phyloP scores from a whole-genome alignment of 2,888 invertebrate species.

The Anarsia innoxiella region DNA sequence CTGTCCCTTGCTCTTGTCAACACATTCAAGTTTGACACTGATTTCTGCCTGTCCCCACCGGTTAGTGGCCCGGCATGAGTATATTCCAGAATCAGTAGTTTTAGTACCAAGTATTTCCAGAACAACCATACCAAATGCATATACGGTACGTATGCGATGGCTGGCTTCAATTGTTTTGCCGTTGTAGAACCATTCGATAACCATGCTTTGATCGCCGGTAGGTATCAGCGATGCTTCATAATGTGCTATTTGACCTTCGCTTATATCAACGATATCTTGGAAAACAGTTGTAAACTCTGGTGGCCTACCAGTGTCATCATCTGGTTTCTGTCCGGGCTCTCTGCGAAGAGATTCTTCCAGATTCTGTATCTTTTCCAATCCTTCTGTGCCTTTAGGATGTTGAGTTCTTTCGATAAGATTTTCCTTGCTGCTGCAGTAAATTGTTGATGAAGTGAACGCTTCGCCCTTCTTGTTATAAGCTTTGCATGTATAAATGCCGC shows the following conservation, averaged over 20 bases:
- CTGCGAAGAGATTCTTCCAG: conserved; percentile 89
- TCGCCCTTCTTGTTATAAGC: conserved; percentile 92
- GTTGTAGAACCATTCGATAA: conserved; percentile 97
- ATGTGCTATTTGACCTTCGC: conserved; percentile 97
- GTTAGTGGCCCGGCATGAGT: conserved; percentile 92
- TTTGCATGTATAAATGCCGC: conserved; percentile 94
- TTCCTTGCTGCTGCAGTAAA: conserved; percentile 88
- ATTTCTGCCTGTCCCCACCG: conserved; percentile 92
- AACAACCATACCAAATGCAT: conserved; percentile 98
- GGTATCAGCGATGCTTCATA: conserved; percentile 98
- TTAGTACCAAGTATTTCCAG: conserved; percentile 96
- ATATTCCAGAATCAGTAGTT: conserved; percentile 92
- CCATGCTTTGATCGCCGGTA: conserved; percentile 94
- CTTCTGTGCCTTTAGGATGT: conserved; percentile 96
- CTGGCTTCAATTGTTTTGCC: conserved; percentile 91
- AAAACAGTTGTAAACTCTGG: conserved; percentile 93
- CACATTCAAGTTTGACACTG: conserved; percentile 86
- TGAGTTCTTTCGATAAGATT: conserved; percentile 91
- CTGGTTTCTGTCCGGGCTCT: conserved; percentile 79
- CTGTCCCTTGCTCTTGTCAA: conserved; percentile 89
- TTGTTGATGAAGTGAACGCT: conserved; percentile 93
- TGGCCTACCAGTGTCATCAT: conserved; percentile 87
- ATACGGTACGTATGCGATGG: conserved; percentile 93
- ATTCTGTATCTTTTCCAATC: conserved; percentile 92
- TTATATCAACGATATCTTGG: conserved; percentile 86